Evolutionary conservation across 2,797 vertebrate species (phyloP), one percentile per base, ranked within the genome.

Genomic region (Crenichthys baileyi): DNA sequence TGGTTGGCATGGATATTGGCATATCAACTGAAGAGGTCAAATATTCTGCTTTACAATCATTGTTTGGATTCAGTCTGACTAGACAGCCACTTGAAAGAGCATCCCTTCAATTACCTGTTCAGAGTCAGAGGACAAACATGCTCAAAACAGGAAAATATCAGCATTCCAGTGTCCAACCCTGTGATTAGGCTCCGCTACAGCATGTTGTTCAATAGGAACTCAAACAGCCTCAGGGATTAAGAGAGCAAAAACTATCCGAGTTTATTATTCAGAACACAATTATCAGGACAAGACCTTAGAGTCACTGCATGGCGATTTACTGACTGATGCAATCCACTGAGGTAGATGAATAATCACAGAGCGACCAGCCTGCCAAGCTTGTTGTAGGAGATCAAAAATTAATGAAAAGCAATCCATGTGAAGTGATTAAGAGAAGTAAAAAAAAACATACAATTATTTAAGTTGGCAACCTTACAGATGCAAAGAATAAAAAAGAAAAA

Each of bases 251-350:
- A 77, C 67, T 74, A 80, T 71, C 77, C 77, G 46, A 22, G 51
- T 41, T 85, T 72, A 89, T 90, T 83, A 92, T 88, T 89, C 77
- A 85, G 53, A 79, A 85, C 83, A 84, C 85, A 41, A 53, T 68
- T 72, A 82, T 65, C 36, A 79, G 65, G 83, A 83, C 83, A 87
- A 82, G 75, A 70, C 79, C 16, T 83, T 39, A 18, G 63, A 61
- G 50, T 72, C 60, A 68, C 79, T 79, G 53, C 36, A 31, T 79
- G 78, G 82, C 85, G 55, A 77, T 48, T 61, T 67, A 76, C 63
- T 76, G 79, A 83, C 76, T 81, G 72, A 67, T 83, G 79, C 29
- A 60, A 88, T 86, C 68, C 22, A 58, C 0, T 20, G 55, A 61
- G 68, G 72, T 65, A 79, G 68, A 82, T 84, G 84, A 87, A 80